Conservation (phyloP, 2,797 vertebrate genomes). For the Carapus acus region DNA sequence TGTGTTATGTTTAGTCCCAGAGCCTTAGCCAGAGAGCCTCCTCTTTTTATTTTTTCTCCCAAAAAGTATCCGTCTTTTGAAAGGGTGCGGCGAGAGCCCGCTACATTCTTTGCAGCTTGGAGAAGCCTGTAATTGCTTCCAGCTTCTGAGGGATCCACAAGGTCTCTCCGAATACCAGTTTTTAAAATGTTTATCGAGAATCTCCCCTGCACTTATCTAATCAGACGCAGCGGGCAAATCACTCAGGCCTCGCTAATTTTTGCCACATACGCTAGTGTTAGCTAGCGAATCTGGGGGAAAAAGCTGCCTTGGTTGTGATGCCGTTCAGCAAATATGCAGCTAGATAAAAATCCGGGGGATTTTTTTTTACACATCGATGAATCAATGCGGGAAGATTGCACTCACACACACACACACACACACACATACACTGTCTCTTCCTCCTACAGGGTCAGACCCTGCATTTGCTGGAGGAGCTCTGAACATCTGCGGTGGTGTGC, state of each 20-base stretch:
- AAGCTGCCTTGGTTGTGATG: too few relatives aligned
- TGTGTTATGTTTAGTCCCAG: constrained; percentile 54
- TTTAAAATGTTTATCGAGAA: constrained; percentile 53
- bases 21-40: constrained; percentile 40
- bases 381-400: constrained; percentile 1
- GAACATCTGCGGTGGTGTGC: constrained; percentile 61
- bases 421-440: too few relatives aligned
- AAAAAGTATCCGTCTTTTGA: constrained; percentile 50
- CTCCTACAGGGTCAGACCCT: background rate
- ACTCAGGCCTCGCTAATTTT: constrained; percentile 1
- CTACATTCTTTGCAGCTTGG: constrained; percentile 61
- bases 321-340: too few relatives aligned
- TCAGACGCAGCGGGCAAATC: constrained; percentile 25
- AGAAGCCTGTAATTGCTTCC: constrained; percentile 70
- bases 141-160: constrained; percentile 53
- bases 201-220: constrained; percentile 34
- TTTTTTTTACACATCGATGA: background rate
- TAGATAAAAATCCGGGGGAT: too few relatives aligned
- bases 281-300: too few relatives aligned
- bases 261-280: background rate
- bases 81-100: constrained; percentile 58
- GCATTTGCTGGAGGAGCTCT: constrained; percentile 40
- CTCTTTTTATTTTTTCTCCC: constrained; percentile 44
- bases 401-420: too few relatives aligned
- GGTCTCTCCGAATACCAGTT: constrained; percentile 29